Base-by-base conservation (phyloP, 2,797 vertebrate genomes). In the Microctenopoma stevenorrisi region DNA sequence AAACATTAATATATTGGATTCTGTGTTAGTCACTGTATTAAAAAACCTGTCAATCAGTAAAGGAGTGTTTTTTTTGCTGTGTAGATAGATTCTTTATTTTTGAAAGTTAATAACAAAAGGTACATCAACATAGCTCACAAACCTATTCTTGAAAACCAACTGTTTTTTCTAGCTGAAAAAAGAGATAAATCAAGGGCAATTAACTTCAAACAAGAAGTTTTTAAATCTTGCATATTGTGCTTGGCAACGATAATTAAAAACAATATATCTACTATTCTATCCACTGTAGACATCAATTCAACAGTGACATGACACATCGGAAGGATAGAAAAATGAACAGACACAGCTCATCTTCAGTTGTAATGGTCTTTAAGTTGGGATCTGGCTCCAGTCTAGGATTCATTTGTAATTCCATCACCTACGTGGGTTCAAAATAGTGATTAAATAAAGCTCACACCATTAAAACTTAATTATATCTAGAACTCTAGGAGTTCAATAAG, bases 1-100 rank as follows among this genome's bases (percentile, higher is more conserved):
- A 87, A 90, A 90, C 87, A 88, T 89, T 87, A 87, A 88, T 89
- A 85, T 84, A 85, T 67, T 65, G 54, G 56, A 71, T 72, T 76
- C 67, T 60, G 72, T 67, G 76, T 72, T 76, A 62, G 66, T 64
- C 46, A 26, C 38, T 63, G 72, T 82, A 87, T 84, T 87, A 86
- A 82, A 84, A 68, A 37, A 75, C 10, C 57, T 70, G 60, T 65
- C 82, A 68, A 35, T 83, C 74, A 74, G 13, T 69, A 28, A 58
- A 37, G 72, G 56, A 69, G 37, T 48, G 28, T 76, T 62, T 68
- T 79, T 70, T 79, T 28, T 33, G 49, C 25, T 33, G 46, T 33
- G 42, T 50, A 37, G 42, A 26, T 5, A 13, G 0, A 58, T 26
- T 22, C 28, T 79, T 75, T 53, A 18, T 57, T 33, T 46, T 37